A percentile compares a stretch with the other conserved stretches of the same genome.
Evolutionary conservation across 1,140 invertebrate species (phyloP).

Genomic region (Octopus sinensis): DNA sequence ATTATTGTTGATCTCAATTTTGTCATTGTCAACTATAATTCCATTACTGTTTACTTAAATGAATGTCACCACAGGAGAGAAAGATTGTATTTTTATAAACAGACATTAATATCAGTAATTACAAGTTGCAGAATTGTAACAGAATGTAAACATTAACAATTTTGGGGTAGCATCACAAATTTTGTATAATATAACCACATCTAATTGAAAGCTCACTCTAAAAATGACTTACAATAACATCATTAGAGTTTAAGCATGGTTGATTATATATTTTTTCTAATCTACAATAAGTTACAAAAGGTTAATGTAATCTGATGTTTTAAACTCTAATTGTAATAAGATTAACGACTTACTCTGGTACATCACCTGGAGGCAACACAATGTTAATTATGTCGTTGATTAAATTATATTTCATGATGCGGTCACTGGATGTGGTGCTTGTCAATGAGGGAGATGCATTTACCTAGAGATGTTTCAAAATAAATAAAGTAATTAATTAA

Average conservation of each 20-base stretch:
- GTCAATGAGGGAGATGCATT: constrained; percentile 93
- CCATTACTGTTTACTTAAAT: no score
- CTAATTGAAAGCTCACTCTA: not conserved
- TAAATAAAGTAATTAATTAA: no score
- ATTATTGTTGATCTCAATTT: no score
- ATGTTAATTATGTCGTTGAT: constrained; percentile 93
- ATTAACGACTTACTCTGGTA: constrained; percentile 68
- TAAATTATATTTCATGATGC: constrained; percentile 92
- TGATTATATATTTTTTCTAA: not conserved
- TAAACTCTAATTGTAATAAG: not conserved
- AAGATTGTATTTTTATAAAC: no score
- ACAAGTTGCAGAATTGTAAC: no score
- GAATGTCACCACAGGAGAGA: no score
- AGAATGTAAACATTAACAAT: not conserved
- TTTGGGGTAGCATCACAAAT: not conserved
- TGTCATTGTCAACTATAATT: no score
- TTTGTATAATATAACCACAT: not conserved
- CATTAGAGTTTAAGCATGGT: not conserved
- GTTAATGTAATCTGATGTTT: not conserved
- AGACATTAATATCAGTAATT: no score
- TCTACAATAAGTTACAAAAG: not conserved
- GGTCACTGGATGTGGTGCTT: constrained; percentile 91
- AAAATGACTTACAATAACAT: not conserved
- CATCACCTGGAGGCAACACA: constrained; percentile 81
- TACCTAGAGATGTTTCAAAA: constrained; percentile 62